phyloP scores from a whole-genome alignment of 2,797 vertebrate species.

The Melanogrammus aeglefinus region DNA sequence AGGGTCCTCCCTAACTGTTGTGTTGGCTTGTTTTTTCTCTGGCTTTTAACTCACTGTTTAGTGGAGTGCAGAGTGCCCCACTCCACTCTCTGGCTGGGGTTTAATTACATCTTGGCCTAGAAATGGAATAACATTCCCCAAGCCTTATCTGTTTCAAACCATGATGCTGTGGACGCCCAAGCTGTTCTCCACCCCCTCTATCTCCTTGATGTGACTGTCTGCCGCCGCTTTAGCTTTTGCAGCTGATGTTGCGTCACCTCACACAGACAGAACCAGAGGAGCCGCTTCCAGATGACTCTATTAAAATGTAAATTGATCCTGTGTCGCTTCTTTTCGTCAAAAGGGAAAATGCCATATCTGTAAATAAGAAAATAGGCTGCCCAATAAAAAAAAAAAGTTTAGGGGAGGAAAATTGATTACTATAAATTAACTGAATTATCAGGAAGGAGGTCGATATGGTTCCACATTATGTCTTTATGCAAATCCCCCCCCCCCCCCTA shows the following conservation, averaged over 20 bases:
- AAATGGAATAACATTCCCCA: background rate
- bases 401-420: conserved; percentile 31
- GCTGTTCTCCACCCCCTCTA: conserved; percentile 20
- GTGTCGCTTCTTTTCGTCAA: conserved; percentile 34
- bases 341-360: conserved; percentile 46
- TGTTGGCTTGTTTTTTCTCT: background rate
- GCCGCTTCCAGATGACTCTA: conserved; percentile 38
- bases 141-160: background rate
- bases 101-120: conserved; percentile 3
- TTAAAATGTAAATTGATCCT: conserved; percentile 54
- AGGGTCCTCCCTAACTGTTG: background rate
- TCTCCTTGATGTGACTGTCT: conserved; percentile 41
- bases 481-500: conserved; percentile 9
- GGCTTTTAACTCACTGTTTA: background rate
- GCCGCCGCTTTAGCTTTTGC: conserved; percentile 33
- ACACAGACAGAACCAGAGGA: conserved; percentile 31
- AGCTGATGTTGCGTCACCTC: conserved; percentile 34
- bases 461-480: conserved; percentile 7
- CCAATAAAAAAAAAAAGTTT: conserved; percentile 33
- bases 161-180: conserved; percentile 1
- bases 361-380: conserved; percentile 46
- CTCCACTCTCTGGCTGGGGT: background rate
- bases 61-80: background rate
- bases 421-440: conserved; percentile 26
- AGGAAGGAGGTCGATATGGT: conserved; percentile 8